Percentiles rank a stretch among this genome's conserved stretches.
Evolutionary conservation across 2,797 vertebrate species (phyloP).

Genomic region (Sebastes trivittatus): DNA sequence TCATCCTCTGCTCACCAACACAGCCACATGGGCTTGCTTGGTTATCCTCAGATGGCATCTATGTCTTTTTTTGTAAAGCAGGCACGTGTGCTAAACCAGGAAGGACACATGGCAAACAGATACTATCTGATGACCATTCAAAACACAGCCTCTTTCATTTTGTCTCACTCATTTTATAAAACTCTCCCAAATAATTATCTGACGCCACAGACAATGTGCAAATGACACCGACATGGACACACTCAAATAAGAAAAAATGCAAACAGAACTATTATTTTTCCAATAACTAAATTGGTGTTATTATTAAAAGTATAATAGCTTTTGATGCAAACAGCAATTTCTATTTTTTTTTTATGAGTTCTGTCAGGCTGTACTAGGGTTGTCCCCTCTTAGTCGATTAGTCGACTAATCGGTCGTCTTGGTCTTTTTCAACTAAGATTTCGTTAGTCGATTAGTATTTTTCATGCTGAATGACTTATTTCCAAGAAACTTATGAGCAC

Average conservation of each 20-base stretch:
- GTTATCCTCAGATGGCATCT: not conserved
- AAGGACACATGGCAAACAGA: not conserved
- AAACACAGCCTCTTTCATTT: not conserved
- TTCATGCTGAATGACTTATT: no score
- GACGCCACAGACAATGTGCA: not conserved
- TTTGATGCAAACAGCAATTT: not conserved
- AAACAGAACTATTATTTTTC: not conserved
- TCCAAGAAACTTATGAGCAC: no score
- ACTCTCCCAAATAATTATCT: not conserved
- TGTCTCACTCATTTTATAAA: not conserved
- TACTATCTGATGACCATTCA: not conserved
- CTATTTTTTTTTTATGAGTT: not conserved
- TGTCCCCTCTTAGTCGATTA: no score
- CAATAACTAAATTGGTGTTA: not conserved
- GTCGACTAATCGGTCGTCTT: no score
- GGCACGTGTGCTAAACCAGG: not conserved
- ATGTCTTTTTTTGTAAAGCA: not conserved
- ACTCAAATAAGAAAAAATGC: not conserved
- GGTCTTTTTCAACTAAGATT: no score
- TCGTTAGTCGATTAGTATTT: no score
- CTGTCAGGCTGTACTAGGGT: not conserved
- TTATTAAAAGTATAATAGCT: not conserved
- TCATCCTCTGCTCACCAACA: not conserved
- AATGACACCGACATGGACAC: not conserved
- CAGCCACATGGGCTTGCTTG: not conserved